These are phyloP conservation scores for Hanleya hanleyi DNA, from an alignment of 2,888 invertebrate species.

Conservation along the genomic window DNA sequence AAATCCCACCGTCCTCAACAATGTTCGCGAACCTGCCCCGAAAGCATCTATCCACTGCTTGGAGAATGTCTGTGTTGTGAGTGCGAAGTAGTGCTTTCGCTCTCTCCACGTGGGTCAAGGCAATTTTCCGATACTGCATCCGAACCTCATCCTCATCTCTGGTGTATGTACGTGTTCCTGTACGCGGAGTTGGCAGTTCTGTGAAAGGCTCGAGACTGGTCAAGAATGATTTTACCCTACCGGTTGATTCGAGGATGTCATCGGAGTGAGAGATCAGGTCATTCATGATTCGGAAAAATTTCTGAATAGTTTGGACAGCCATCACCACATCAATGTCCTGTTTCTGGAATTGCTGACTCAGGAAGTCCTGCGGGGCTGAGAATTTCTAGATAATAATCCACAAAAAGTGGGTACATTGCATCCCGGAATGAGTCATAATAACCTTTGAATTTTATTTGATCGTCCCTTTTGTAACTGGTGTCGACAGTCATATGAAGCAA, in stretches of 20 bases:
- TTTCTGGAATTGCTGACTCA: slow-evolving; percentile 4
- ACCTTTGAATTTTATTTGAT: background rate
- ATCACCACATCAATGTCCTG: background rate
- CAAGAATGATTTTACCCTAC: background rate
- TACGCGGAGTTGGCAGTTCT: background rate
- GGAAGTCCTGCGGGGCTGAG: background rate
- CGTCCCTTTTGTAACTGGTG: background rate
- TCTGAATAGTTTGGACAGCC: background rate
- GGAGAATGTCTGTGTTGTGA: background rate
- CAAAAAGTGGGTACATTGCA: background rate
- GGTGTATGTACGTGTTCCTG: background rate
- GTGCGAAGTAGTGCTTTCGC: background rate
- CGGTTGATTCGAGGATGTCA: background rate
- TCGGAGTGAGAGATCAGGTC: background rate
- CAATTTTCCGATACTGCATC: background rate
- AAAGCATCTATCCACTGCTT: background rate
- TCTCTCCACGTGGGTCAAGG: background rate
- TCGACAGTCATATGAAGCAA: background rate
- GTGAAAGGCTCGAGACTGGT: background rate
- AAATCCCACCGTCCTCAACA: background rate
- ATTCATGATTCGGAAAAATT: background rate
- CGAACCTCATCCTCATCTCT: background rate
- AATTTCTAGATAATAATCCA: background rate
- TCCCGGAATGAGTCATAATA: background rate
- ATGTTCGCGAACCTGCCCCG: background rate